Percentiles rank a stretch among this genome's conserved stretches.
Conservation (phyloP, 2,113 vertebrate species). For the Mus pahari region DNA sequence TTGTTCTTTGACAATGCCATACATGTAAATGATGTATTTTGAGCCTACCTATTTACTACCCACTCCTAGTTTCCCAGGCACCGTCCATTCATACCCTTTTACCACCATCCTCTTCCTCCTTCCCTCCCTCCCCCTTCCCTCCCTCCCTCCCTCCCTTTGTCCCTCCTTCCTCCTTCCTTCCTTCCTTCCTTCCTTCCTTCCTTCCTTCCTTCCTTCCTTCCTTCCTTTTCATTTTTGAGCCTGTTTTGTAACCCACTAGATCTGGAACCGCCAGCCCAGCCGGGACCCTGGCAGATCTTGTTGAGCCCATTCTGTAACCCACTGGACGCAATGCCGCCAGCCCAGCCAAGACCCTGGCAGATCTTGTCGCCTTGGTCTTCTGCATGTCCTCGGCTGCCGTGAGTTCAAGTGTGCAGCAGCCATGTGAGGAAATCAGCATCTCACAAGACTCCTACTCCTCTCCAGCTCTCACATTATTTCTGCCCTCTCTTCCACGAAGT, state of each 20-base stretch:
- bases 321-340: background rate
- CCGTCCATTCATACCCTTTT: background rate
- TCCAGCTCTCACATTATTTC: background rate
- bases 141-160: fast-evolving
- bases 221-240: background rate
- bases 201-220: background rate
- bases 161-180: background rate
- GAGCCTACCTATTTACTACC: background rate
- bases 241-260: background rate
- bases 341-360: background rate
- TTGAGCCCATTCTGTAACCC: background rate
- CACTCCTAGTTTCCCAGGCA: background rate
- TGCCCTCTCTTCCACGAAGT: background rate
- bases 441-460: background rate
- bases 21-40: background rate
- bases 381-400: background rate
- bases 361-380: background rate
- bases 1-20: background rate
- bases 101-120: background rate
- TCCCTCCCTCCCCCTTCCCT: too few species aligned
- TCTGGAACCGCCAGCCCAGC: background rate
- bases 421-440: background rate
- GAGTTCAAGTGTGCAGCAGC: background rate
- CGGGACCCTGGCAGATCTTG: background rate
- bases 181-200: background rate